Evolutionary conservation across 2,888 invertebrate species (phyloP), one percentile per base, ranked within the genome.

Genomic region (Drosophila heteroneura): DNA sequence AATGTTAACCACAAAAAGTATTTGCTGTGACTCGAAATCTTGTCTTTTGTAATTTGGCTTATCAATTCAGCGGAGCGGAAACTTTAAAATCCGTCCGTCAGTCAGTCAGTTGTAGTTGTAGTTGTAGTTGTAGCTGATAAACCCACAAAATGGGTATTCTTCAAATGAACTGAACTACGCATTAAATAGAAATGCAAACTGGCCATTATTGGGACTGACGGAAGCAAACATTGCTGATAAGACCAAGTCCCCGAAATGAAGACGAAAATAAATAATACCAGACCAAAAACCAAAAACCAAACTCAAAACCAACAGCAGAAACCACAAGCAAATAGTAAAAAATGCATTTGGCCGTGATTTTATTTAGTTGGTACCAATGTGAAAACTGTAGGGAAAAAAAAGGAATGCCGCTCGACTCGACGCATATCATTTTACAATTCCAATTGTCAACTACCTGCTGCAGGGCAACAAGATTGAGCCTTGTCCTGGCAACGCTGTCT

Each of bases 361-460:
- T 81, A 80, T 76, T 65, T 53, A 56, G 66, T 33, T 70, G 59
- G 62, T 52, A 16, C 12, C 37, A 39, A 56, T 59, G 60, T 39
- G 63, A 37, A 54, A 58, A 80, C 49, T 54, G 32, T 28, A 32
- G 65, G 22, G 14, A 26, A 22, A 4, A 4, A n/a, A 22, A 16
- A 26, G 22, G 44, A 9, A 26, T 16, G 9, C 16, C 39, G 41
- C 37, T 39, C 26, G 66, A 41, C n/a, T 49, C 51, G 26, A 26
- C 26, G 66, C 72, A 74, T 90, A 90, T 84, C 89, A 69, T 69
- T 56, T 85, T 90, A 73, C 89, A 74, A 57, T 85, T 72, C 74
- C 86, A 74, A 85, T 85, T 90, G 90, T 80, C 88, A 85, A 84
- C 90, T 84, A 90, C 89, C 89, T 85, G 90, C 81, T 62, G 9